A percentile compares a stretch with the other conserved stretches of the same genome.
These are phyloP conservation scores for Cynopterus sphinx DNA, from an alignment of 2,797 vertebrate genomes.

Conservation along the genomic window DNA sequence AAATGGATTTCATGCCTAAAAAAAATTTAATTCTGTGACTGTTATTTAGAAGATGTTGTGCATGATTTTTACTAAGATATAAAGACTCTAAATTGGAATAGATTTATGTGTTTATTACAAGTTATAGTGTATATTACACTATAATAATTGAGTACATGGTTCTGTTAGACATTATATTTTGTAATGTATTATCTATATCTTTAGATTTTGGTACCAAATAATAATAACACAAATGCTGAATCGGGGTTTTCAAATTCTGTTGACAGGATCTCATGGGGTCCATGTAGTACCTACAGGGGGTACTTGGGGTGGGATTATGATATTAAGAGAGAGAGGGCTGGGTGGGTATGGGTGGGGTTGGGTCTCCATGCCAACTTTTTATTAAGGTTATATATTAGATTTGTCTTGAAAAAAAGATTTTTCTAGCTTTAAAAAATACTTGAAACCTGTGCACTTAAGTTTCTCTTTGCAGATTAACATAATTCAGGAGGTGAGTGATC, in stretches of 20 bases:
- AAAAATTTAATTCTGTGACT: neutral
- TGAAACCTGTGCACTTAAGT: neutral
- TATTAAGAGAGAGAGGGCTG: neutral
- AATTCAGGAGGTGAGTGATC: neutral
- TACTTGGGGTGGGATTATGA: neutral
- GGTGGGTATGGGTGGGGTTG: fast-evolving
- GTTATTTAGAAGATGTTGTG: neutral
- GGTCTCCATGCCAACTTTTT: neutral
- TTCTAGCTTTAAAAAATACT: neutral
- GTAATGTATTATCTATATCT: neutral
- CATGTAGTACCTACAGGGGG: neutral
- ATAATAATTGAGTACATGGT: neutral
- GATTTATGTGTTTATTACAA: neutral
- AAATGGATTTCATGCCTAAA: slow-evolving; percentile 19
- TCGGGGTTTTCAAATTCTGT: neutral
- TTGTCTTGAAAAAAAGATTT: neutral
- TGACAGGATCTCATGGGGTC: neutral
- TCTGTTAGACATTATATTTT: neutral
- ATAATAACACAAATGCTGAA: neutral
- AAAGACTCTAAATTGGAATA: neutral
- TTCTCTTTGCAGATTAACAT: neutral
- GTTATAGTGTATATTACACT: neutral
- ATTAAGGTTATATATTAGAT: neutral
- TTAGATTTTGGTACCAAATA: neutral
- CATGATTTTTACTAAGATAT: neutral